Evolutionary conservation across 2,888 invertebrate species (phyloP).

Genomic region (Eumacrocentrus americanus): DNA sequence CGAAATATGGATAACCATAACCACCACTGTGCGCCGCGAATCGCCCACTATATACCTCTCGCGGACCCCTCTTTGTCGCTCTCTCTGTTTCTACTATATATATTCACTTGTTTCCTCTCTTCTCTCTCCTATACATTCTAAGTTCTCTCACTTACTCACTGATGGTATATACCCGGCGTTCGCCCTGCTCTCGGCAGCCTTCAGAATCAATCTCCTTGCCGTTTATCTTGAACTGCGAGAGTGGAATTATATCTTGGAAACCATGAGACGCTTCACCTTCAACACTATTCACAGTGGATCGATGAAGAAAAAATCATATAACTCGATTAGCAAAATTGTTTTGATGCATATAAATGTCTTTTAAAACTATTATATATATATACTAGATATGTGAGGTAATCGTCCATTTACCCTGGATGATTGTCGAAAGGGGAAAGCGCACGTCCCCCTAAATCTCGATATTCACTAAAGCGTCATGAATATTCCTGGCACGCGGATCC

Average conservation of each 20-base stretch:
- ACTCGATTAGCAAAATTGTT: too few species aligned
- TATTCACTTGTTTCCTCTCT: constrained; percentile 10
- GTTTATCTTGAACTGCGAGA: too few species aligned
- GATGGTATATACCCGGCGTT: constrained; percentile 2
- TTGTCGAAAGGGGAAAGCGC: constrained; percentile 17
- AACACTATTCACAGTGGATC: too few species aligned
- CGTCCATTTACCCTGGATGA: constrained; percentile 25
- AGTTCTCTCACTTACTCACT: constrained; percentile 15
- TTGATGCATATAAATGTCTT: too few species aligned
- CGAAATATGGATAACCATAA: constrained; percentile 54
- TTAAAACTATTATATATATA: too few species aligned
- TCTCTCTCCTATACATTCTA: constrained; percentile 24
- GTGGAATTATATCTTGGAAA: too few species aligned
- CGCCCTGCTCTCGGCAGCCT: background rate
- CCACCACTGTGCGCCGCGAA: constrained; percentile 33
- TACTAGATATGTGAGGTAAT: constrained; percentile 16
- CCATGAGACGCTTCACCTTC: too few species aligned
- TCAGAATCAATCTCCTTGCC: too few species aligned
- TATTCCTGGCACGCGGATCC: constrained; percentile 30
- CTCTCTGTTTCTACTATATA: constrained; percentile 15
- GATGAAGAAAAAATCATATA: too few species aligned
- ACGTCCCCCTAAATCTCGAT: constrained; percentile 25
- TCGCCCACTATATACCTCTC: constrained; percentile 22
- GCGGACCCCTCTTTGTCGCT: constrained; percentile 11
- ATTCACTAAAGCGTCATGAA: constrained; percentile 32